phyloP scores from a whole-genome alignment of 1,140 invertebrate species.

The Megathymus violae region DNA sequence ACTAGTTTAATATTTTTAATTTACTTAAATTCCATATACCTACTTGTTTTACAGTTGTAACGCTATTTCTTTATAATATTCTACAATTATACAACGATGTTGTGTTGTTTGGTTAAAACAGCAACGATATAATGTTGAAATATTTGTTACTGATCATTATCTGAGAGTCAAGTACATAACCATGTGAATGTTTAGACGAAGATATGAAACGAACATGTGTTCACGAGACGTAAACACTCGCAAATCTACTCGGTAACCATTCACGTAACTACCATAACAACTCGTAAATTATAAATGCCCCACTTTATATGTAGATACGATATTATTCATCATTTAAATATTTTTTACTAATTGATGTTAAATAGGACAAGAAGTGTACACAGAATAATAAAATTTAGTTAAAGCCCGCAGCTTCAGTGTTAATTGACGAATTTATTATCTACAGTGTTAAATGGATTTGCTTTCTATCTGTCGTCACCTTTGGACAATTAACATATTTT shows the following conservation, averaged over 20 bases:
- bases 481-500: constrained; percentile 16
- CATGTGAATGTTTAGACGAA: constrained; percentile 36
- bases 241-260: constrained; percentile 37
- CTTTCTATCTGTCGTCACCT: constrained; percentile 25
- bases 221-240: constrained; percentile 48
- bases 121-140: background rate
- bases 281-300: constrained; percentile 27
- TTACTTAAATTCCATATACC: too few species aligned
- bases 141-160: constrained; percentile 11
- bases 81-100: background rate
- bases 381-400: constrained; percentile 8
- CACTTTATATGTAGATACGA: constrained; percentile 8
- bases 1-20: too few species aligned
- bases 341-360: constrained; percentile 1
- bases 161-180: constrained; percentile 2
- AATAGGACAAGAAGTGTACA: constrained; percentile 9
- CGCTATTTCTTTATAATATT: too few species aligned
- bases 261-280: constrained; percentile 27
- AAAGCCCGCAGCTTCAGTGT: constrained; percentile 22
- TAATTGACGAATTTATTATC: constrained; percentile 29
- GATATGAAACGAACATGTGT: constrained; percentile 43
- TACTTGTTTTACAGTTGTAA: too few species aligned
- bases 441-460: constrained; percentile 26
- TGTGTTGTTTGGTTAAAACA: background rate
- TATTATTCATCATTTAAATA: constrained; percentile 4